A percentile compares a stretch with the other conserved stretches of the same genome.
Conservation (phyloP, 2,797 vertebrate genomes). For the Leontopithecus rosalia region DNA sequence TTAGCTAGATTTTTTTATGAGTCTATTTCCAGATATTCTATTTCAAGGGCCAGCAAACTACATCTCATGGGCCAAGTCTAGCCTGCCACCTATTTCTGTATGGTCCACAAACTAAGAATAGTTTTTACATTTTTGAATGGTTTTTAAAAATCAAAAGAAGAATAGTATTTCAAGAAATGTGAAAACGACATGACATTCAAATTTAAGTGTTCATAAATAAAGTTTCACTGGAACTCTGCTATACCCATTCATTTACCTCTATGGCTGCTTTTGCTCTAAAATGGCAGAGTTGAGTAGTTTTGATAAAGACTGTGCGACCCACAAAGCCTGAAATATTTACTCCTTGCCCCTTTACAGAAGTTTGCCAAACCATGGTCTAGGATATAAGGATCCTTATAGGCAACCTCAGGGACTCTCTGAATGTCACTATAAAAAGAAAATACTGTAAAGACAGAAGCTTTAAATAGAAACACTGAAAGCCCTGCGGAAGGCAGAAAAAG, state of each 20-base stretch:
- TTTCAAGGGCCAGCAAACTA: constrained; percentile 48
- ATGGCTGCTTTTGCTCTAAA: neutral
- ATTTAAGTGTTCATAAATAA: constrained; percentile 51
- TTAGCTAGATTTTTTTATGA: constrained; percentile 32
- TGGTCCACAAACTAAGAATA: constrained; percentile 9
- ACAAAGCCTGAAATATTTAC: constrained; percentile 48
- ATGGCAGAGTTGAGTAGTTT: neutral
- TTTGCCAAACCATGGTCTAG: constrained; percentile 3
- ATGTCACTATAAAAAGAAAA: constrained; percentile 54
- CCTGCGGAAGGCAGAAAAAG: constrained; percentile 50
- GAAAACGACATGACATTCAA: constrained; percentile 47
- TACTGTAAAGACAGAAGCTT: constrained; percentile 60
- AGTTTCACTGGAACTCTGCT: constrained; percentile 44
- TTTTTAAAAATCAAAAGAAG: constrained; percentile 18
- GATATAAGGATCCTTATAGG: constrained; percentile 27
- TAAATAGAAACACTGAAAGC: constrained; percentile 68
- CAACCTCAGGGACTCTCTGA: constrained; percentile 45
- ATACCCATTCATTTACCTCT: neutral
- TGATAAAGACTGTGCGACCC: neutral
- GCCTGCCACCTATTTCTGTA: constrained; percentile 31
- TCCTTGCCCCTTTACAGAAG: constrained; percentile 37
- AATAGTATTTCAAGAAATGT: constrained; percentile 42
- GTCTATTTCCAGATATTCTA: constrained; percentile 51
- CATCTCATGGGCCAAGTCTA: neutral
- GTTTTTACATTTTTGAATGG: constrained; percentile 43